phyloP scores from a whole-genome alignment of 2,797 vertebrate genomes.

The Gymnocypris eckloni region DNA sequence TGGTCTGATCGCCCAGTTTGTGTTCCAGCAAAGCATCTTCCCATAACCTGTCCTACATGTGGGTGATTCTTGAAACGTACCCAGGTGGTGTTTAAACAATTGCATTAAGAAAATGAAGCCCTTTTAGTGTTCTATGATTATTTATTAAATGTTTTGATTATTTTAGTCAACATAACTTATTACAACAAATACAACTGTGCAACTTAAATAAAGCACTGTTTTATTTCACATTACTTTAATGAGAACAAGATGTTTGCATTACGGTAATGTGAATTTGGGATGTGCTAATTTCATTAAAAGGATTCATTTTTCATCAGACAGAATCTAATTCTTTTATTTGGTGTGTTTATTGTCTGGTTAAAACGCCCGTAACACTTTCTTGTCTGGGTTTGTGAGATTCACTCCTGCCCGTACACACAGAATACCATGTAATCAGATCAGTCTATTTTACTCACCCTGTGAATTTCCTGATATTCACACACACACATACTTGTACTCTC shows the following conservation, averaged over 20 bases:
- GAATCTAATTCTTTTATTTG: neutral
- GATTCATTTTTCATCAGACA: neutral
- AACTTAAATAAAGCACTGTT: neutral
- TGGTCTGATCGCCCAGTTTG: conserved; percentile 22
- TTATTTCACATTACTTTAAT: neutral
- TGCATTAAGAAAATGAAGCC: neutral
- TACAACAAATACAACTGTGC: neutral
- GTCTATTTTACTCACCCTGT: conserved; percentile 29
- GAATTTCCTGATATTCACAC: conserved; percentile 51
- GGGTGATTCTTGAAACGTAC: conserved; percentile 11
- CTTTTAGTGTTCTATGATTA: neutral
- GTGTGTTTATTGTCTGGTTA: neutral
- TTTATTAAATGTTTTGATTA: neutral
- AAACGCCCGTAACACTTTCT: neutral
- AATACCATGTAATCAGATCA: neutral
- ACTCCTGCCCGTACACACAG: neutral
- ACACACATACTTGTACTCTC: conserved; percentile 9
- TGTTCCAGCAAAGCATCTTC: conserved; percentile 15
- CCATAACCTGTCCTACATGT: conserved; percentile 25
- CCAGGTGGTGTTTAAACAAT: neutral
- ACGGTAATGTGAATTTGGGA: neutral
- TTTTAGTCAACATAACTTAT: neutral
- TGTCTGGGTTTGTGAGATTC: neutral
- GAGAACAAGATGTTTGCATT: neutral
- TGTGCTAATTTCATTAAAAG: neutral